Evolutionary conservation across 53 echinoderm and acorn worm genomes (phyloP), one percentile per base, ranked within the genome.

Genomic region (Crossaster papposus): DNA sequence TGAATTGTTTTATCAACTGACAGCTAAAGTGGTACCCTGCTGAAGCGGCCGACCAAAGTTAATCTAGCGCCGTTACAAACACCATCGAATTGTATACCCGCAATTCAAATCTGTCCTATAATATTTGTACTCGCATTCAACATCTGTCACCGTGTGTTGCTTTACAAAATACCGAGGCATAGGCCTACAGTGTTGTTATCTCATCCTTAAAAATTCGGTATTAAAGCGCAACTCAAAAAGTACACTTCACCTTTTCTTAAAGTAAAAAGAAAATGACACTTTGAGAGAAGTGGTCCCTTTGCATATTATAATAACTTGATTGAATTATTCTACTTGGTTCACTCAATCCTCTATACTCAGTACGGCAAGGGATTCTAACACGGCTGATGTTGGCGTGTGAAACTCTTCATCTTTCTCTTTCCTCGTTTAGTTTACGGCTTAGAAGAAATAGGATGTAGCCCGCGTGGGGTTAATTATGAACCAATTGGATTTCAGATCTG

Each of bases 401-500:
- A 32, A 52, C 22, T 30, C 10, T 62, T 81, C 20, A 26, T 58
- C 32, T 64, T 63, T 26, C 1, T 30, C 23, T 30, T 34, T 34
- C 34, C 32, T 2, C 18, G 12, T 80, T 80, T 1, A 4, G 28
- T 54, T 32, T 10, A 7, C 14, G 53, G 14, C 31, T 55, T 32
- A 34, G 30, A 18, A 58, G 35, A 81, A 62, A 32, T 63, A 63
- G 62, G 58, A 55, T 81, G 34, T 18, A 58, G 14, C 51, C 64
- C 18, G 34, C 55, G 58, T 22, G 63, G 58, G 63, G 33, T 30
- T 84, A 72, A 84, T 84, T 36, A 84, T 22, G 33, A 72, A 72
- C 68, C 84, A 84, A 84, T 84, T 84, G 84, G 84, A 84, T 84
- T 84, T 35, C 1, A 44, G 71, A 65, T 65, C 50, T 36, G 82